Base-by-base conservation (phyloP, 2,888 invertebrate genomes). In the Mythimna vitellina region DNA sequence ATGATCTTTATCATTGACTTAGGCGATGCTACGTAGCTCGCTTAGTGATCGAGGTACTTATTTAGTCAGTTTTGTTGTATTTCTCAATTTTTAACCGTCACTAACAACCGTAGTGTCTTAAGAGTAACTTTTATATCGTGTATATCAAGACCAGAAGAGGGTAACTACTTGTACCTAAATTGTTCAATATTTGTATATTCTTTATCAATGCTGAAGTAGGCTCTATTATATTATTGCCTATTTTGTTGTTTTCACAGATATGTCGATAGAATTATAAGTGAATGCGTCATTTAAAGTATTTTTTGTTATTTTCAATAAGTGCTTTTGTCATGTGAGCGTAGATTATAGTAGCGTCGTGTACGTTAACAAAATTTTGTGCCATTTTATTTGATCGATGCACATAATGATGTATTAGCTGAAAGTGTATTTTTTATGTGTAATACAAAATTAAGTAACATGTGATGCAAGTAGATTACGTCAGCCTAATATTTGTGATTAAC, bases 361-460 rank as follows among this genome's bases (percentile, higher is more conserved):
- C 85, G 82, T 89, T 89, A 92, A 94, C 93, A 94, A 95, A 94
- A 92, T 91, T 92, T 82, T 89, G 95, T 95, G 95, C 95, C 95
- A 95, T 95, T 92, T 90, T 89, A 88, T 90, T 91, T 90, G 89
- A 90, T 89, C 82, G 85, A 86, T 88, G 92, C 92, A 91, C 90
- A 86, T 89, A 84, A 84, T 90, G 87, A 86, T 89, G 86, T 84
- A 85, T 80, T 83, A 72, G 77, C 70, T 56, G 73, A 72, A 78
- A 79, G 68, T 61, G 65, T 85, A 74, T 85, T 80, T 73, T 73
- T 72, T 63, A 74, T 72, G 75, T 81, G 66, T 82, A 83, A 84
- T 78, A 80, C 78, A 79, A 79, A 82, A 63, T 65, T 58, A 82
- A 75, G 70, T 73, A 75, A 65, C 75, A 76, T 83, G 81, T 87